A percentile compares a stretch with the other conserved stretches of the same genome.
phyloP scores from a whole-genome alignment of 2,888 invertebrate genomes.

The Acanthoscelides obtectus region DNA sequence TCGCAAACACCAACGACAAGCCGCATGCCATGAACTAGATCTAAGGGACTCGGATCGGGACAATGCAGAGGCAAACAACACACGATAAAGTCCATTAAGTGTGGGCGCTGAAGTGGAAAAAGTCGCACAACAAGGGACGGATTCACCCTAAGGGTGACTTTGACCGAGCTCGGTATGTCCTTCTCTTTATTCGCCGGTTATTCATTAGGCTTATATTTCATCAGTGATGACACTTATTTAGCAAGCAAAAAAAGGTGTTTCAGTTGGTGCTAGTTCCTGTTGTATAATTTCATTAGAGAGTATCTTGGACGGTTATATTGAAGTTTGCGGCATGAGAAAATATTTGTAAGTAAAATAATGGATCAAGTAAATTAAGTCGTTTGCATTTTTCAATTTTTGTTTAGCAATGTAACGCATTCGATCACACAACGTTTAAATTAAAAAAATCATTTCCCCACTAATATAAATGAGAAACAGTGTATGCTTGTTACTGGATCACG shows the following conservation, averaged over 20 bases:
- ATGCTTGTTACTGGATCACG: too few relatives aligned
- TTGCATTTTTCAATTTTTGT: too few relatives aligned
- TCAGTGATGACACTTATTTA: background rate
- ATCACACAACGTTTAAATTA: too few relatives aligned
- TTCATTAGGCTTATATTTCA: background rate
- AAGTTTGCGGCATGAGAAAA: background rate
- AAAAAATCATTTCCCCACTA: too few relatives aligned
- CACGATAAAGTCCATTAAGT: background rate
- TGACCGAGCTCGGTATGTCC: background rate
- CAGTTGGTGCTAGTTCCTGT: background rate
- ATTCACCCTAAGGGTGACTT: background rate
- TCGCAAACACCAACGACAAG: background rate
- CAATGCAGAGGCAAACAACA: background rate
- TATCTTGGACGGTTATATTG: background rate
- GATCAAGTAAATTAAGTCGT: too few relatives aligned
- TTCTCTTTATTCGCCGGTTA: background rate
- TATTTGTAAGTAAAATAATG: background rate
- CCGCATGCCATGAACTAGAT: background rate
- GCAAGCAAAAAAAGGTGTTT: background rate
- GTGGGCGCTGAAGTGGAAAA: background rate
- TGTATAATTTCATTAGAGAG: background rate
- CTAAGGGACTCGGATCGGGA: background rate
- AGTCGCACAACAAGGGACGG: background rate
- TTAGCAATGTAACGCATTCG: too few relatives aligned
- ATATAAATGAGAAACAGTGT: too few relatives aligned